These are phyloP conservation scores for Macroglossus sobrinus DNA, from an alignment of 2,113 vertebrate genomes.

Conservation along the genomic window DNA sequence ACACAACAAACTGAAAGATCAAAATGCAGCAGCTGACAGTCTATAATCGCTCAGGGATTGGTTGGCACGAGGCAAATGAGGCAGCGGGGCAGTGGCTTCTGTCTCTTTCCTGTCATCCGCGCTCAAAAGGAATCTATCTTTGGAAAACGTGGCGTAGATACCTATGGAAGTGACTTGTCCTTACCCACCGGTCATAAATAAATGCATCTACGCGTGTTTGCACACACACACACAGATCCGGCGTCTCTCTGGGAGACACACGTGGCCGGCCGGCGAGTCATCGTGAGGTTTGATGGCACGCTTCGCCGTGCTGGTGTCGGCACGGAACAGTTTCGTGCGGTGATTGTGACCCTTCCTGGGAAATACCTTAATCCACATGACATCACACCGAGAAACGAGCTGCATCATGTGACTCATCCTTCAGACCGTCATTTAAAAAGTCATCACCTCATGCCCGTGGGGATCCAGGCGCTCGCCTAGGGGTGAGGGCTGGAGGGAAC, in stretches of 20 bases:
- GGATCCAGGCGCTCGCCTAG: neutral
- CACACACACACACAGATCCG: neutral
- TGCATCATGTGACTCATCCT: neutral
- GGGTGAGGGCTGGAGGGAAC: accelerated
- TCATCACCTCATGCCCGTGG: neutral
- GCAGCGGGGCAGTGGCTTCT: neutral
- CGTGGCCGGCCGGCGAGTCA: accelerated
- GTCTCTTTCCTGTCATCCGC: neutral
- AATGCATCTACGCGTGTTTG: too few species aligned
- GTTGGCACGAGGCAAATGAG: neutral
- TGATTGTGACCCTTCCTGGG: neutral
- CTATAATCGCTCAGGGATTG: too few species aligned
- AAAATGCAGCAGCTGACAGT: accelerated
- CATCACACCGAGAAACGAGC: neutral
- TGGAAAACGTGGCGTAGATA: neutral
- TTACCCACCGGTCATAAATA: neutral
- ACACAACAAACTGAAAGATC: neutral
- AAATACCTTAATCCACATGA: neutral
- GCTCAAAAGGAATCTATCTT: neutral
- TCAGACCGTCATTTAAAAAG: neutral
- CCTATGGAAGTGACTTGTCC: neutral
- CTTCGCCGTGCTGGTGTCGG: neutral
- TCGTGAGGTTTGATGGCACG: accelerated
- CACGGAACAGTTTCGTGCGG: accelerated
- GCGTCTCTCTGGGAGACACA: neutral